Evolutionary conservation across 2,113 vertebrate species (phyloP), one percentile per base, ranked within the genome.

Genomic region (Ictidomys tridecemlineatus): DNA sequence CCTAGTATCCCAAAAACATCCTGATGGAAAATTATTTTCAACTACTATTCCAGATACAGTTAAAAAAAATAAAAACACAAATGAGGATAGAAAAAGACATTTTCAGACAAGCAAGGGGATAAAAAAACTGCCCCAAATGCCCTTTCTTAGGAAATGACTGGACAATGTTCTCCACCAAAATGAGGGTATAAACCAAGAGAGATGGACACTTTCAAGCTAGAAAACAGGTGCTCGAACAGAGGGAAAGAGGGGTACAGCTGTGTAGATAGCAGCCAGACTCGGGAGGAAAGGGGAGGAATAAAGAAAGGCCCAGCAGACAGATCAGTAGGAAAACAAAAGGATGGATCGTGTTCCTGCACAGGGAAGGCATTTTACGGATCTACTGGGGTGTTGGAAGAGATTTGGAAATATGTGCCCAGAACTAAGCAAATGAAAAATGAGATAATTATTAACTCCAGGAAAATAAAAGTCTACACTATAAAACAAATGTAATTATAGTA

Each of bases 111-210:
- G 20, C 39, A 42, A 48, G 7, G n/a, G 42, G 8, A 61, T 61
- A 67, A 14, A 69, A 72, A 69, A 72, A 30, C 84, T 80, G 45
- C 69, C 63, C 93, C 24, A 22, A 45, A 26, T 80, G 58, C 45
- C 63, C 58, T 74, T 85, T 91, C 89, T 97, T 53, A 69, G 53
- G 78, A 89, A 79, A 70, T 92, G 73, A 69, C 78, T 69, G 65
- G 17, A 70, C 18, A 58, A 53, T 58, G 70, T 78, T 16, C 34
- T 4, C 42, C 78, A 63, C n/a, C 22, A 56, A 83, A 79, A 79
- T 17, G 70, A 79, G 63, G 45, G 8, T 18, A 24, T 82, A 56
- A 80, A 61, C 65, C 94, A 53, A 77, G n/a, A 77, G 8, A 32
- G n/a, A 85, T 58, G 90, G 65, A 83, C 89, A 89, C 9, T 61